Evolutionary conservation across 2,797 vertebrate species (phyloP), one percentile per base, ranked within the genome.

Genomic region (Heterohyrax brucei): DNA sequence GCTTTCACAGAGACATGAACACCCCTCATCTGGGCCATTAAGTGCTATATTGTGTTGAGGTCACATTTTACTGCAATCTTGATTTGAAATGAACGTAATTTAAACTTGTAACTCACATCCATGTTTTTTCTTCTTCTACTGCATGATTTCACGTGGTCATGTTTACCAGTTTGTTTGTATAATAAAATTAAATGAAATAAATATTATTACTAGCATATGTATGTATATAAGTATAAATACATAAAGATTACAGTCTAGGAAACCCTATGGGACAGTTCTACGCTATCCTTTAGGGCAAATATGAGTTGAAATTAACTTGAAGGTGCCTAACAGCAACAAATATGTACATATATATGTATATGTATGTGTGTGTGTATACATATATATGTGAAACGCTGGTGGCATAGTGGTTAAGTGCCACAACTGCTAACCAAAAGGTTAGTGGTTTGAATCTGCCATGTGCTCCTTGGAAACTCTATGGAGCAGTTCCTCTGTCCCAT

Each of bases 1-100:
- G 62, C 53, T 94, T 94, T 87, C 84, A 95, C 22, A 96, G 61
- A 95, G 48, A 93, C 72, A 95, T 19, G 80, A 48, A 93, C 78
- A 83, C 30, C 30, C 30, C 26, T 46, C 28, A 83, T 92, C 93
- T 96, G 90, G 10, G 90, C 72, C 26, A 7, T 80, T 80, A 82
- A 90, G 22, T 92, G 21, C 19, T 95, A 90, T 84, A 93, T 86
- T 92, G 80, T 93, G 24, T 78, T 89, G 82, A 19, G 26, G 33
- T 68, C 53, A 92, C 30, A 39, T 83, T 96, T 79, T 80, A 70
- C 5, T 83, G 44, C 9, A 73, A 82, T 72, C 61, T 80, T 88
- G 44, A 64, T 76, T 7, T n/a, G 76, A 96, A 82, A 92, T 77
- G 84, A 87, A 89, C 46, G 62, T 10, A 91, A 72, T n/a, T 78